A percentile compares a stretch with the other conserved stretches of the same genome.
phyloP scores from a whole-genome alignment of 2,888 invertebrate species.

The Hemithea aestivaria region DNA sequence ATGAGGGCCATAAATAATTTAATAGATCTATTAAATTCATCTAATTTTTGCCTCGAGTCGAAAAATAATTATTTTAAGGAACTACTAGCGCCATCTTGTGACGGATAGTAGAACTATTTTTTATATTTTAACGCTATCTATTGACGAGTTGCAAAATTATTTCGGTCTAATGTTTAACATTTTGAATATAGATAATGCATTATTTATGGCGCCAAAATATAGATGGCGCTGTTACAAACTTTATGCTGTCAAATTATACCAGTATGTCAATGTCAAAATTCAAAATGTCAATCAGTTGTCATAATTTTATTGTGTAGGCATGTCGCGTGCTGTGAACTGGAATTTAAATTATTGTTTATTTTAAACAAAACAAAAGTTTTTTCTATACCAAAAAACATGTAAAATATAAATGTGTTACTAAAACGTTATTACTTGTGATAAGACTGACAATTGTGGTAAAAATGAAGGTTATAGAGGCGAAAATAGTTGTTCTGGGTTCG shows the following conservation, averaged over 20 bases:
- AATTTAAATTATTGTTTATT: slow-evolving; percentile 19
- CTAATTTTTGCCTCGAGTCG: background rate
- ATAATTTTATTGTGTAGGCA: background rate
- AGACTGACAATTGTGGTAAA: slow-evolving; percentile 32
- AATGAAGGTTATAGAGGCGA: slow-evolving; percentile 89
- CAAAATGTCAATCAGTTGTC: too few species aligned
- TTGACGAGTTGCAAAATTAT: slow-evolving; percentile 4
- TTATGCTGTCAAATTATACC: too few species aligned
- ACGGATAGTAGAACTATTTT: slow-evolving; percentile 12
- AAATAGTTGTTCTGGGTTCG: slow-evolving; percentile 91
- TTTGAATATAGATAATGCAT: too few species aligned
- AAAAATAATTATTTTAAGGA: background rate
- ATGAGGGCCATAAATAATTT: slow-evolving; percentile 20
- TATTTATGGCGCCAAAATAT: background rate
- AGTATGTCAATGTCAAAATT: too few species aligned
- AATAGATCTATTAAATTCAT: slow-evolving; percentile 10
- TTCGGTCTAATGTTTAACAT: too few species aligned
- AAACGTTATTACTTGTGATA: slow-evolving; percentile 15
- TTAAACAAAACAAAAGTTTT: slow-evolving; percentile 19
- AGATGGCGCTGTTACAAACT: slow-evolving; percentile 2
- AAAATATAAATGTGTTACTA: slow-evolving; percentile 21
- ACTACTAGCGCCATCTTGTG: slow-evolving; percentile 8
- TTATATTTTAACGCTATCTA: background rate
- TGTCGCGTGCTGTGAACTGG: slow-evolving; percentile 1
- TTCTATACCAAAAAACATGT: slow-evolving; percentile 29